phyloP scores from a whole-genome alignment of 1,140 invertebrate species.

The Panagrolaimus sp. region DNA sequence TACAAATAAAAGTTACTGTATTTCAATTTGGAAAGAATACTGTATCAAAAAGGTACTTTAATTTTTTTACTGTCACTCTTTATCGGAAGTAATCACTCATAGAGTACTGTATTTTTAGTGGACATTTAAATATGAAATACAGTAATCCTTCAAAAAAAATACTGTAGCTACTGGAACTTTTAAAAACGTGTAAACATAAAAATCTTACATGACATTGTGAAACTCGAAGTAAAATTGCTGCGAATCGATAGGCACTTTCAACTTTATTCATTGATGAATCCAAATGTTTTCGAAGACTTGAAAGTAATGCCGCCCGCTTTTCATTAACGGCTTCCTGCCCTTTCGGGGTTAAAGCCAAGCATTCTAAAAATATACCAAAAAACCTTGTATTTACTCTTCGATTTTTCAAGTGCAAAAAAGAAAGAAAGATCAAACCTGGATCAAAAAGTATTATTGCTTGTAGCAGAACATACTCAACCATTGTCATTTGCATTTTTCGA shows the following conservation, averaged over 20 bases:
- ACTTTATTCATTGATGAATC: conserved; percentile 17
- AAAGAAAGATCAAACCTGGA: conserved; percentile 36
- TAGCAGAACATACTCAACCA: conserved; percentile 55
- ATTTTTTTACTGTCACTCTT: too few relatives aligned
- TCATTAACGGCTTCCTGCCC: conserved; percentile 38
- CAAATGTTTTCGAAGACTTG: conserved; percentile 40
- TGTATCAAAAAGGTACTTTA: too few relatives aligned
- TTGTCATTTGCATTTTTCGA: conserved; percentile 46
- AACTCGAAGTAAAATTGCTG: conserved; percentile 44
- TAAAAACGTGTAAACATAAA: neutral
- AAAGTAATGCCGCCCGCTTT: conserved; percentile 40
- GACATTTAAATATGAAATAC: too few relatives aligned
- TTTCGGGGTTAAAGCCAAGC: conserved; percentile 43
- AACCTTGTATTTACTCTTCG: neutral
- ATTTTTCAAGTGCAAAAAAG: neutral
- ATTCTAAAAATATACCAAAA: conserved; percentile 44
- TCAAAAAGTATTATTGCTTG: conserved; percentile 57
- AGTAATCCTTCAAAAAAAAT: too few relatives aligned
- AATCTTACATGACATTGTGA: conserved; percentile 49
- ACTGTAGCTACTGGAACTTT: too few relatives aligned
- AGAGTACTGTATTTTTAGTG: too few relatives aligned
- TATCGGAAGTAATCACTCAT: too few relatives aligned
- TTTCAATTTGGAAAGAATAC: too few relatives aligned
- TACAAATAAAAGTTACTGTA: too few relatives aligned
- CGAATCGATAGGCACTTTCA: conserved; percentile 39